Base-by-base conservation (phyloP, 1,140 invertebrate genomes). In the Pseudomyrmex gracilis region DNA sequence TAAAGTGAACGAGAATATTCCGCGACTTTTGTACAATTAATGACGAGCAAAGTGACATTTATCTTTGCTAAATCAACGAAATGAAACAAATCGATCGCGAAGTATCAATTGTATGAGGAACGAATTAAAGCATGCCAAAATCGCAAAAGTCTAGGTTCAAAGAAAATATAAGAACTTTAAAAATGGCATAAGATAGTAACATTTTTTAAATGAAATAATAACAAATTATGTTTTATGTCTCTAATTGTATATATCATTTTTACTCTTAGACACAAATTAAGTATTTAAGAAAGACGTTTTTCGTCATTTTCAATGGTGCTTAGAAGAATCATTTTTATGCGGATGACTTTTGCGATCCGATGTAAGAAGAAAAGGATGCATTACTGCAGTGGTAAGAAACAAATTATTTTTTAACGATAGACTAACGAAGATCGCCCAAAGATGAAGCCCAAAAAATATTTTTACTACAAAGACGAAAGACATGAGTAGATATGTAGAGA, bases 361-460 rank as follows among this genome's bases (percentile, higher is more conserved):
- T 20, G 45, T 43, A 67, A 8, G 51, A 83, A 58, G 22, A 63
- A 20, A 73, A 47, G n/a, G n/a, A 57, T 60, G 63, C 15, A 43
- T 82, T 67, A 57, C 60, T 13, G 77, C 86, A 66, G 24, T 45
- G 22, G 24, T 67, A 73, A 68, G 57, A 15, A 63, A 71, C 61
- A 53, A 87, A 83, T 89, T 89, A 89, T 87, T 89, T 89, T 89
- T 76, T 85, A 89, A 83, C 53, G 22, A 55, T 76, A 68, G 78
- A 89, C 55, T 89, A 90, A 85, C 85, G 68, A 89, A 87, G 88
- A 85, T 87, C 83, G 85, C 84, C 92, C 92, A 93, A 93, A 93
- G 92, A 93, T 90, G 51, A 91, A 91, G 82, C 82, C 92, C 92
- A 93, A 93, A 93, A 90, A 93, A 92, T 92, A 91, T 92, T 92